Base-by-base conservation (phyloP, 1,140 invertebrate species). In the Drosophila athabasca region DNA sequence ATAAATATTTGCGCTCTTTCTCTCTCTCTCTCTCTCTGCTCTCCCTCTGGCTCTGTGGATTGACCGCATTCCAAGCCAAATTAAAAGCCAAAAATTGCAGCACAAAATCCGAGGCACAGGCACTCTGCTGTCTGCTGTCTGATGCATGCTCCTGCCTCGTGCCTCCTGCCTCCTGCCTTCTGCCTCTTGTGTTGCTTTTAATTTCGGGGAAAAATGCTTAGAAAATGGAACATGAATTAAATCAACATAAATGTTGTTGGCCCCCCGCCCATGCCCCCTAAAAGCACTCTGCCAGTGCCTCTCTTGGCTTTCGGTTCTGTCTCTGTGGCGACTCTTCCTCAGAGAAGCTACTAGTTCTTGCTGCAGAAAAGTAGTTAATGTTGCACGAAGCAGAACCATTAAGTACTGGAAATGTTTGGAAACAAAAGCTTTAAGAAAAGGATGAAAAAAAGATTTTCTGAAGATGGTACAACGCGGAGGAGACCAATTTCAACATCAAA, bases 41-140 rank as follows among this genome's bases (percentile, higher is more conserved):
- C 31, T 6, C 17, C 17, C 17, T 19, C 1, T 19, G 17, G 17
- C 3, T n/a, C 17, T 44, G 31, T 22, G 15, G 17, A 24, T 46
- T 79, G 76, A 81, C 78, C 78, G 78, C 78, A 81, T 81, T 81
- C 78, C 78, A 55, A 61, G 48, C 58, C 67, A 81, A 81, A 81
- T 81, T 81, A 81, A 81, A 81, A 81, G 51, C 59, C 60, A 6
- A 58, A 70, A 70, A 70, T 69, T 70, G 65, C 67, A 69, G 19
- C 46, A 29, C 51, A 69, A 41, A 50, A 43, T 66, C 48, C 60
- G 62, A 43, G 54, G 46, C 53, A 9, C 11, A 31, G 35, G 35
- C 29, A 9, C 44, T 17, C 6, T 15, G 48, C 7, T 15, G 11
- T 17, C 5, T 46, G 45, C 15, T 31, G 57, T 41, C 31, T 26